phyloP scores from a whole-genome alignment of 2,797 vertebrate species.

The Crenichthys baileyi region DNA sequence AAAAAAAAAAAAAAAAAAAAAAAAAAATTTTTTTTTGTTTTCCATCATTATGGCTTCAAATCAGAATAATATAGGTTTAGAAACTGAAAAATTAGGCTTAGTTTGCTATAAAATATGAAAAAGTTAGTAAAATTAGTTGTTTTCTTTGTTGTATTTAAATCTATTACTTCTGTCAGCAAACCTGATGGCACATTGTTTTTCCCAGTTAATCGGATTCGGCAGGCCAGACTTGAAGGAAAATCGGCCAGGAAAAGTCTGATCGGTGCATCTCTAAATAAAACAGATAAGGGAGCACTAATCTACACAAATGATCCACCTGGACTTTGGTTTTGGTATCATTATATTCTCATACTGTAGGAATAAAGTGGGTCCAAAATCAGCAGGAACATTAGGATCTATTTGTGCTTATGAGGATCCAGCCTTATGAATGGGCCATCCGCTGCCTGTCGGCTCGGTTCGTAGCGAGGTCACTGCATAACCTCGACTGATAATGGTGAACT shows the following conservation, averaged over 20 bases:
- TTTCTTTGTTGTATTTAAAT: not conserved
- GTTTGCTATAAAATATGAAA: too few relatives aligned
- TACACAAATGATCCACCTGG: not conserved
- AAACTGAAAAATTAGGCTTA: too few relatives aligned
- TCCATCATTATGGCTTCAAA: not conserved
- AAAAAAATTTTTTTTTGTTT: not conserved
- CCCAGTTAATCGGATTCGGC: not conserved
- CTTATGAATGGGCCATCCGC: not conserved
- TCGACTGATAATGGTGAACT: not conserved
- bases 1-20: too few relatives aligned
- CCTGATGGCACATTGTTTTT: not conserved
- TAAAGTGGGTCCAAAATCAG: not conserved
- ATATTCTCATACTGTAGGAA: not conserved
- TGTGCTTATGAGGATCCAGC: too few relatives aligned
- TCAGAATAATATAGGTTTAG: not conserved
- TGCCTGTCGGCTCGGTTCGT: not conserved
- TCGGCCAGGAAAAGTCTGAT: not conserved
- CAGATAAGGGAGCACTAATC: not conserved
- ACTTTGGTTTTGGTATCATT: not conserved
- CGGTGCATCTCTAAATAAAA: not conserved
- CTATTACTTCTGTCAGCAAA: not conserved
- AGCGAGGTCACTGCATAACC: constrained; percentile 1
- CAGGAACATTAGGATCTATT: too few relatives aligned
- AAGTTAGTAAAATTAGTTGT: too few relatives aligned
- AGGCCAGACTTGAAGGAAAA: not conserved